phyloP scores from a whole-genome alignment of 2,888 invertebrate species.

The Cabera pusaria region DNA sequence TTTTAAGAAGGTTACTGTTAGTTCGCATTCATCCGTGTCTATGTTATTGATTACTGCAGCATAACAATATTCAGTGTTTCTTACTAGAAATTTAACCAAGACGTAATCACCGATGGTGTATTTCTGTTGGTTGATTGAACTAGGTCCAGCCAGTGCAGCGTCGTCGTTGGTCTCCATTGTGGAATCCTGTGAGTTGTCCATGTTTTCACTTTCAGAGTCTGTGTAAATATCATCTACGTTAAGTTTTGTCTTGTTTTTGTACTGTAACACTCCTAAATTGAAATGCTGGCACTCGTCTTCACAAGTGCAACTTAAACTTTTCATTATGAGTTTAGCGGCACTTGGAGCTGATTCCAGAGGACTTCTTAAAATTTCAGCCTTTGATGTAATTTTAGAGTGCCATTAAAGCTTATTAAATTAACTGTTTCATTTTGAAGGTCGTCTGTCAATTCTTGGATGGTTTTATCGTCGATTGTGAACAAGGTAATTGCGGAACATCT shows the following conservation, averaged over 20 bases:
- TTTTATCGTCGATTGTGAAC: neutral
- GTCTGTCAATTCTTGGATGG: neutral
- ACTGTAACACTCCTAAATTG: no score
- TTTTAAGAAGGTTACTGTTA: constrained; percentile 8
- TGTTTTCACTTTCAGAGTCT: constrained; percentile 19
- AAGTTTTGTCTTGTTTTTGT: no score
- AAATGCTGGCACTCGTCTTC: no score
- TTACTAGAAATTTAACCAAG: constrained; percentile 22
- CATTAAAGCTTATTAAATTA: constrained; percentile 29
- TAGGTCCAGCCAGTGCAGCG: constrained; percentile 1
- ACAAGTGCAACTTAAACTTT: no score
- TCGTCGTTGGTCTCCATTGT: no score
- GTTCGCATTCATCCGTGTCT: constrained; percentile 16
- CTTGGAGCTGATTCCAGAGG: no score
- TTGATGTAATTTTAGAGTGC: constrained; percentile 35
- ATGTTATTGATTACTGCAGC: constrained; percentile 15
- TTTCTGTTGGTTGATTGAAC: constrained; percentile 28
- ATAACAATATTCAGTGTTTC: constrained; percentile 27
- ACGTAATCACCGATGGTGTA: constrained; percentile 18
- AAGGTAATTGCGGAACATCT: constrained; percentile 18
- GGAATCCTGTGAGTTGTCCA: neutral
- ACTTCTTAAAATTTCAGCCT: no score
- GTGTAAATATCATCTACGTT: no score
- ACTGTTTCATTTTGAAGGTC: neutral
- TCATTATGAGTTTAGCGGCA: no score